Percentiles rank a stretch among this genome's conserved stretches.
These are phyloP conservation scores for Drosophila nigritarsus DNA, from an alignment of 2,888 invertebrate species.

Conservation along the genomic window DNA sequence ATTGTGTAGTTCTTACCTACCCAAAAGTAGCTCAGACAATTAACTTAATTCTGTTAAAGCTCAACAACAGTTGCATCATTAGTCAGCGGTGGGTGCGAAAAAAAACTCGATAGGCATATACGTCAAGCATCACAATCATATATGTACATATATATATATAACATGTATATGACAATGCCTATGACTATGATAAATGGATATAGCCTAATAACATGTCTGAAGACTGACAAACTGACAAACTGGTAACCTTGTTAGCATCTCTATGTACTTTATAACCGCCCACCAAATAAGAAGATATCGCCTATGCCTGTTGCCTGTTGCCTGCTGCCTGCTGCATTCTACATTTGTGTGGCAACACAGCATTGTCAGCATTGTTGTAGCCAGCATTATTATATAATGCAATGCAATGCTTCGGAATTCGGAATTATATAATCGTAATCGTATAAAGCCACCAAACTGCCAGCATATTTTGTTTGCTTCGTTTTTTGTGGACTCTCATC, in stretches of 20 bases:
- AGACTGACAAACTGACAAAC: constrained; percentile 56
- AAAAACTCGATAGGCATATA: constrained; percentile 16
- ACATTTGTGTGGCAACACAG: constrained; percentile 13
- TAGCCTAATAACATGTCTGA: constrained; percentile 45
- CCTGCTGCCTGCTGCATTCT: not conserved
- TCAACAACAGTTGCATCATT: constrained; percentile 27
- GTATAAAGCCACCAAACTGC: constrained; percentile 45
- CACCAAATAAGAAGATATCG: constrained; percentile 16
- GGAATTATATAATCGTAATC: not conserved
- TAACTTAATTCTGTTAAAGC: constrained; percentile 37
- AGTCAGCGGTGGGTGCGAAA: constrained; percentile 37
- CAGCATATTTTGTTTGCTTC: constrained; percentile 11
- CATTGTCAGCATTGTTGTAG: constrained; percentile 10
- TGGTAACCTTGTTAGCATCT: constrained; percentile 40
- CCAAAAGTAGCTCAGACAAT: constrained; percentile 37
- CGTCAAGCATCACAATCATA: not conserved
- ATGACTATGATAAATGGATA: not conserved
- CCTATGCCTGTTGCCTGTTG: not conserved
- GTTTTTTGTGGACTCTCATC: constrained; percentile 14
- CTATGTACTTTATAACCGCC: constrained; percentile 27
- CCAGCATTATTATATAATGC: not conserved
- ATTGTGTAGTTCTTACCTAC: constrained; percentile 28
- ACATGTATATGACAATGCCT: constrained; percentile 2
- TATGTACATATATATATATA: not conserved
- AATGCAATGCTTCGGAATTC: constrained; percentile 4